Base-by-base conservation (phyloP, 2,888 invertebrate species). In the Neocrepidodera transversa region DNA sequence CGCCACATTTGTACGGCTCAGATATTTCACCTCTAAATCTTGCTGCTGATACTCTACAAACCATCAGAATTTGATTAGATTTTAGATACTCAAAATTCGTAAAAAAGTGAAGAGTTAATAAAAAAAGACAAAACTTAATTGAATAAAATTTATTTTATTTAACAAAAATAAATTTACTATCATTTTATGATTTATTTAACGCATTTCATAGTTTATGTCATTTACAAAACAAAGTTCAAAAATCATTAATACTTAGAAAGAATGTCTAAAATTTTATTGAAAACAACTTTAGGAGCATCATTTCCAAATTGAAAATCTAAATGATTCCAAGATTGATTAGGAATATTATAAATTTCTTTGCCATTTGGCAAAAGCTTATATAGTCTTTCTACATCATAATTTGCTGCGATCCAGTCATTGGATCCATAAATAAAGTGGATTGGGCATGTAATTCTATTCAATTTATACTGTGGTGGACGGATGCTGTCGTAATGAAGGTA, bases 341-440 rank as follows among this genome's bases (percentile, higher is more conserved):
- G 60, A 5, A 75, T 64, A 28, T 75, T 62, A 26, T 72, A 69
- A 55, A 68, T 67, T 11, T 64, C 73, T 32, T 11, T 28, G 8
- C 7, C 8, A 32, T 47, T 48, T 10, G 17, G 23, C 42, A 78
- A 52, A 48, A 68, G 80, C 73, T 28, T 83, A 66, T 56, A 75
- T 67, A 68, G 45, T 48, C 47, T 62, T 8, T 58, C 23, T 10
- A 70, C 70, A 59, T 72, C 71, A 3, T 14, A 49, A 40, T 78
- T 76, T 58, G 79, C 79, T 2, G 83, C 79, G 30, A 84, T 68
- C 78, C 79, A 81, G 69, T 86, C 86, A 56, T 82, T 80, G 16
- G 76, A 73, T 49, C 82, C 82, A 64, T 79, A 82, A 63, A 81
- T 81, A 2, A 84, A 60, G 30, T 80, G 77, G 18, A 81, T 75